Base-by-base conservation (phyloP, 2,888 invertebrate genomes). In the Phania funesta region DNA sequence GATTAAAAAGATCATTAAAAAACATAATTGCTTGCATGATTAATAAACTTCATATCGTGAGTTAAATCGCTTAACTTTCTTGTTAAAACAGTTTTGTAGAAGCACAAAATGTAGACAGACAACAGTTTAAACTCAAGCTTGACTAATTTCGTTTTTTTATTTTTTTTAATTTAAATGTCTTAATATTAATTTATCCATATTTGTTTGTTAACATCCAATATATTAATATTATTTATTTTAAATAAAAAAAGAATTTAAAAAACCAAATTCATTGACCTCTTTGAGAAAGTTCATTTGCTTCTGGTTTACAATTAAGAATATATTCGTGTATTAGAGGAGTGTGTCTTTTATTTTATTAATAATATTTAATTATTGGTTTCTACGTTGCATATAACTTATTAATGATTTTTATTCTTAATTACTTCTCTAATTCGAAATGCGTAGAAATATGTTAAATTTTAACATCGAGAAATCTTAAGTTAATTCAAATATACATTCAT, bases 241-340 rank as follows among this genome's bases (percentile, higher is more conserved):
- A 65, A 41, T n/a, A n/a, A n/a, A n/a, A n/a, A n/a, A n/a, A n/a
- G n/a, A 13, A 60, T 29, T 73, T 74, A 38, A 4, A 22, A 48
- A 74, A 68, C 77, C 56, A 70, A 68, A 82, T 74, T 74, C 81
- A 82, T 82, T 82, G 81, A 82, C 81, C 81, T 50, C 62, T 82
- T 77, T 64, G 77, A 64, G 81, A 82, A 82, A 82, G 81, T 82
- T 82, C 64, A 82, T 77, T 77, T 77, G 77, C 77, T 82, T 77
- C 81, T 82, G 77, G 77, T 74, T 68, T 41, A 73, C 74, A 77
- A 77, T 81, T 77, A 73, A 77, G 65, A 81, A 76, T 73, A 56
- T 81, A 77, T 77, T 70, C 54, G 46, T 70, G 41, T 48, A 60
- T 75, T 50, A 41, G 29, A 44, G n/a, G 7, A 46, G 41, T 41